A percentile compares a stretch with the other conserved stretches of the same genome.
phyloP scores from a whole-genome alignment of 2,113 vertebrate species.

The Halichoeres trimaculatus region DNA sequence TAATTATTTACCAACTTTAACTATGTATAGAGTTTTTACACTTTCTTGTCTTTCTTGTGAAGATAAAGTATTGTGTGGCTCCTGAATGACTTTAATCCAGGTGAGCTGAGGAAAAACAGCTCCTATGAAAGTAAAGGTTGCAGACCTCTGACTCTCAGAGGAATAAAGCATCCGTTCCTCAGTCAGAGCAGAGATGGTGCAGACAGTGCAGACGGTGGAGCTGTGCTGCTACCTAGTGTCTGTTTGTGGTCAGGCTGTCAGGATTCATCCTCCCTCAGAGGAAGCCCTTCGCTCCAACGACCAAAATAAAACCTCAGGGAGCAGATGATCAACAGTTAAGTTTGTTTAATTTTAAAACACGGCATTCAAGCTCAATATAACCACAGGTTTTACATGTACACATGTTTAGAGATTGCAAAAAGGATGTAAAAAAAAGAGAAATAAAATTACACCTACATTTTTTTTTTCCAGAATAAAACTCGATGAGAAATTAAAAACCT shows the following conservation, averaged over 20 bases:
- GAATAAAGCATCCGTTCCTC: too few relatives aligned
- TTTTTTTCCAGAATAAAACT: constrained; percentile 45
- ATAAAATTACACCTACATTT: constrained; percentile 69
- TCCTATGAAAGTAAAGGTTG: too few relatives aligned
- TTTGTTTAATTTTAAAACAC: constrained; percentile 93
- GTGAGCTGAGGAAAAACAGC: too few relatives aligned
- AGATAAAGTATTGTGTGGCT: too few relatives aligned
- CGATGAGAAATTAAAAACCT: constrained; percentile 70
- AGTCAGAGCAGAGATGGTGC: neutral
- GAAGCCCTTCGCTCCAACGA: too few relatives aligned
- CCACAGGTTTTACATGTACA: constrained; percentile 93
- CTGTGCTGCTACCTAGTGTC: constrained; percentile 70
- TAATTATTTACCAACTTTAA: too few relatives aligned
- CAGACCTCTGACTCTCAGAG: too few relatives aligned
- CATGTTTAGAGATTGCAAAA: constrained; percentile 88
- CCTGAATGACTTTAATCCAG: too few relatives aligned
- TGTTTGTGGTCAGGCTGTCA: neutral
- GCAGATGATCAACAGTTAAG: constrained; percentile 58
- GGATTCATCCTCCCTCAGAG: neutral
- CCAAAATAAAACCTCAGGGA: neutral
- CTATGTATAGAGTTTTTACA: too few relatives aligned
- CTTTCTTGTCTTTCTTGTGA: too few relatives aligned
- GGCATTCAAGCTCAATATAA: constrained; percentile 94
- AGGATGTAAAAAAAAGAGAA: constrained; percentile 48
- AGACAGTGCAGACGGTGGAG: neutral